These are phyloP conservation scores for Caenorhabditis uteleia DNA, from an alignment of 2,888 invertebrate genomes.

Conservation along the genomic window DNA sequence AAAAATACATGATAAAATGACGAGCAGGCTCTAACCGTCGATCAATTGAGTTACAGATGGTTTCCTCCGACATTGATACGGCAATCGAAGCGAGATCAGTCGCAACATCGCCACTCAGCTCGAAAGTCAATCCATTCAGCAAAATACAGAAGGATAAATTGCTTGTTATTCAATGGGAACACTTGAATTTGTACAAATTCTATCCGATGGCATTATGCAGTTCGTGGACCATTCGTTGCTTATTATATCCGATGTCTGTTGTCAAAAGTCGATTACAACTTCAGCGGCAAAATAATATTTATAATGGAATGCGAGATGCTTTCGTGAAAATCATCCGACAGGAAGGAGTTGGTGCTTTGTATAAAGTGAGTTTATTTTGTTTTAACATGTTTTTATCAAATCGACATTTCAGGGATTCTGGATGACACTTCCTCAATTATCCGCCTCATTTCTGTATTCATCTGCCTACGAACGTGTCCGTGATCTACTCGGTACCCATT, in stretches of 20 bases:
- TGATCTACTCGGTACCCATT: conserved; percentile 54
- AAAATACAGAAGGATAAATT: conserved; percentile 44
- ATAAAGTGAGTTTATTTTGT: conserved; percentile 52
- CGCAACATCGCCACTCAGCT: conserved; percentile 19
- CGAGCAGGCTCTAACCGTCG: too few species aligned
- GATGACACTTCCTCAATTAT: conserved; percentile 68
- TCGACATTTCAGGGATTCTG: conserved; percentile 62
- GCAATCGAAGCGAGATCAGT: conserved; percentile 30
- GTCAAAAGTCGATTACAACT: conserved; percentile 60
- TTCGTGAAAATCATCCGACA: conserved; percentile 60
- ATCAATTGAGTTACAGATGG: conserved; percentile 39
- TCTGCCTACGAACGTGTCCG: conserved; percentile 63
- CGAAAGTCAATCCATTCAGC: conserved; percentile 12
- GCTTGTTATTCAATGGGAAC: conserved; percentile 67
- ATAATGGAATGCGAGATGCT: conserved; percentile 61
- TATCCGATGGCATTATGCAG: conserved; percentile 56
- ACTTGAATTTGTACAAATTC: conserved; percentile 64
- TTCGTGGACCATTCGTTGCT: conserved; percentile 57
- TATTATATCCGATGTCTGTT: conserved; percentile 65
- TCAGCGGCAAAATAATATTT: conserved; percentile 65
- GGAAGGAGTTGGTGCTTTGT: conserved; percentile 64
- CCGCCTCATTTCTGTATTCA: conserved; percentile 66
- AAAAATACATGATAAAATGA: too few species aligned
- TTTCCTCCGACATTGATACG: conserved; percentile 31
- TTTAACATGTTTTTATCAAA: conserved; percentile 3